Percentiles rank a stretch among this genome's conserved stretches.
phyloP scores from a whole-genome alignment of 2,113 vertebrate species.

The Gobius niger region DNA sequence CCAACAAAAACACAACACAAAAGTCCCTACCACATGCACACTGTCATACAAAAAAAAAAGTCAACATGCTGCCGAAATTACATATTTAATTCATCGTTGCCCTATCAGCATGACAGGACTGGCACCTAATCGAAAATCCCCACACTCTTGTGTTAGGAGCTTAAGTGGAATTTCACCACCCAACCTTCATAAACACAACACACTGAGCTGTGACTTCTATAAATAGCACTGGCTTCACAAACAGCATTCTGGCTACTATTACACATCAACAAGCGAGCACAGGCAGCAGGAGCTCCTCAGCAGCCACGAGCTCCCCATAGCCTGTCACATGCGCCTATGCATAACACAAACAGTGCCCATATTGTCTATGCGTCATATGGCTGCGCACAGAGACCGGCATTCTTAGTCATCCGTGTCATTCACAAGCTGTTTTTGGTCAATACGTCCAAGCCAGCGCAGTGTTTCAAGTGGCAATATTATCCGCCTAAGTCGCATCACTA shows the following conservation, averaged over 20 bases:
- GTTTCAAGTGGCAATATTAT: slow-evolving; percentile 71
- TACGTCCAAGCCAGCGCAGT: slow-evolving; percentile 44
- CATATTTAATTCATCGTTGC: slow-evolving; percentile 12
- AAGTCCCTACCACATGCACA: neutral
- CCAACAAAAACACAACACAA: neutral
- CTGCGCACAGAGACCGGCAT: slow-evolving; percentile 39
- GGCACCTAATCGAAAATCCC: slow-evolving; percentile 31
- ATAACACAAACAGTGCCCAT: slow-evolving; percentile 42
- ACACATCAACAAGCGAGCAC: slow-evolving; percentile 64
- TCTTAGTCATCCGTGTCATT: slow-evolving; percentile 45
- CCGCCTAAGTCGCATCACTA: slow-evolving; percentile 48
- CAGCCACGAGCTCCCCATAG: slow-evolving; percentile 47
- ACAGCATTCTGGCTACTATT: slow-evolving; percentile 65
- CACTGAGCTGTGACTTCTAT: slow-evolving; percentile 62
- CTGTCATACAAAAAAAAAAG: neutral
- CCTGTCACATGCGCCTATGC: slow-evolving; percentile 55
- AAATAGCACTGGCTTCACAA: slow-evolving; percentile 58
- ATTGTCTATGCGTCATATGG: slow-evolving; percentile 56
- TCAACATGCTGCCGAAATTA: neutral
- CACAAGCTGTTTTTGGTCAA: slow-evolving; percentile 61
- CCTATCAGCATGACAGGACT: slow-evolving; percentile 10
- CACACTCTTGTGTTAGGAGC: slow-evolving; percentile 18
- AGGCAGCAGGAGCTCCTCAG: slow-evolving; percentile 20
- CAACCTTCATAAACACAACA: slow-evolving; percentile 52
- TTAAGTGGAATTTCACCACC: slow-evolving; percentile 38